Evolutionary conservation across 1,140 invertebrate genomes (phyloP), one percentile per base, ranked within the genome.

Genomic region (Ganaspis sp.): DNA sequence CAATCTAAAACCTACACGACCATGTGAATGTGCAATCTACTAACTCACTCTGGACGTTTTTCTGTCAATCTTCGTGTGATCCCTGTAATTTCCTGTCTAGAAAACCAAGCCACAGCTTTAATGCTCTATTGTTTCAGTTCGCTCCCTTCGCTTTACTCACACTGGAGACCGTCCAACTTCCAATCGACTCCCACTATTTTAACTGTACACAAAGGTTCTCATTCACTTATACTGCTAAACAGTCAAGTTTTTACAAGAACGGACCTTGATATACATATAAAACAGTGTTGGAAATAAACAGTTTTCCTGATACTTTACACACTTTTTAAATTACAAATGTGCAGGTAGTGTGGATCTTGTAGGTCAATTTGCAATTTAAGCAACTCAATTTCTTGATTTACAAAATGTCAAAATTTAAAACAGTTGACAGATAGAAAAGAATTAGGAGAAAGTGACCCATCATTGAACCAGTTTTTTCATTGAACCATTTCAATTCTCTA

Each of bases 81-180:
- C 88, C 90, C 89, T 91, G 88, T 90, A 91, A 91, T 91, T 91
- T 91, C 87, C 89, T 90, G 88, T 90, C 89, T 87, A 88, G 88
- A 90, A 88, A 90, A 90, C 85, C 87, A 85, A 87, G 88, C 87
- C 87, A 85, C 85, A 80, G 85, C 86, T 89, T 90, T 90, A 91
- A 90, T 91, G 88, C 87, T 90, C 90, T 88, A 90, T 90, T 90
- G 90, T 90, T 87, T 90, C 89, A 87, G 82, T 76, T 70, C 54
- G 75, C 73, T 70, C 54, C 64, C 75, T 72, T 73, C 73, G 70
- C 77, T 58, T 74, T 74, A 70, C 70, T 76, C 37, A 45, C 49
- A 73, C 79, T 77, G 70, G 53, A 64, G 81, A 81, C 77, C 77
- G 81, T 81, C 78, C 81, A 79, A 79, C 82, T 82, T 78, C 69